A percentile compares a stretch with the other conserved stretches of the same genome.
Evolutionary conservation across 2,888 invertebrate genomes (phyloP).

Genomic region (Amiota communis): DNA sequence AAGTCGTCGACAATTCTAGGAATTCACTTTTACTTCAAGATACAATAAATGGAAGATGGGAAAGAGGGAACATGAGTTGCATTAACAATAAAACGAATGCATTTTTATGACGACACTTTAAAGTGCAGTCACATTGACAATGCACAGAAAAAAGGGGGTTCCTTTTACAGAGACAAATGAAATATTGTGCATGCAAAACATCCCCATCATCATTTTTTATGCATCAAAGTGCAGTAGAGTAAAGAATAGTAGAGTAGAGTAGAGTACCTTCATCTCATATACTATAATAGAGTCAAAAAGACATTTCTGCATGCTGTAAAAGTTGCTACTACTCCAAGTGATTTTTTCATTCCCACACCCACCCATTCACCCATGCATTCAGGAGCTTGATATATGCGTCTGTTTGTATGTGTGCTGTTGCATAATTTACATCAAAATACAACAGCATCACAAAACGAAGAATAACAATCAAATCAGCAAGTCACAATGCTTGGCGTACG

Average conservation of each 20-base stretch:
- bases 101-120: conserved; percentile 8
- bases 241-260: neutral
- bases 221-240: neutral
- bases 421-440: conserved; percentile 20
- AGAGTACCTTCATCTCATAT: conserved; percentile 14
- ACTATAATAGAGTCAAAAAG: neutral
- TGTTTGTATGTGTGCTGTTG: conserved; percentile 1
- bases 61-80: neutral
- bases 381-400: neutral
- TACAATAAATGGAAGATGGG: neutral
- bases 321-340: neutral
- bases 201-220: conserved; percentile 15
- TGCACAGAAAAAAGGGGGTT: no score
- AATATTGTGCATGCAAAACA: neutral
- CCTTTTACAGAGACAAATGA: no score
- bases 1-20: neutral
- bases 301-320: neutral
- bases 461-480: conserved; percentile 28
- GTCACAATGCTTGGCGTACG: conserved; percentile 21
- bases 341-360: conserved; percentile 3
- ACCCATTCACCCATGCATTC: neutral
- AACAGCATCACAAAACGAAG: conserved; percentile 12
- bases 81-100: no score
- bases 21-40: neutral
- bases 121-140: conserved; percentile 6